A percentile compares a stretch with the other conserved stretches of the same genome.
These are phyloP conservation scores for Epirrhoe tristata DNA, from an alignment of 2,888 invertebrate genomes.

Conservation along the genomic window DNA sequence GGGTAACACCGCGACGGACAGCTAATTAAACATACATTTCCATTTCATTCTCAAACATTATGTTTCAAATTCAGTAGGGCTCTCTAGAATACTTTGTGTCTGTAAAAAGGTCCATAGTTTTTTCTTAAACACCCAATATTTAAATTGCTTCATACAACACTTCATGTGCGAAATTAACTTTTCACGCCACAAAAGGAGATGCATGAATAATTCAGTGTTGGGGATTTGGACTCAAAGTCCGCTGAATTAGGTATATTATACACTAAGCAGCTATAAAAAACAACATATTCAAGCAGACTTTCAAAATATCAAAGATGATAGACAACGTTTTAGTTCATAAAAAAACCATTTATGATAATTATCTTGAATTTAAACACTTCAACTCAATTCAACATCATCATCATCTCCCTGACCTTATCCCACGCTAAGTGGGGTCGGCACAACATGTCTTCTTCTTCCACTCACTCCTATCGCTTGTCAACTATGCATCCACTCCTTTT, in stretches of 20 bases:
- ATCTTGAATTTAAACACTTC: too few species aligned
- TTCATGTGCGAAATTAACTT: conserved; percentile 33
- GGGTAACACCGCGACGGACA: too few species aligned
- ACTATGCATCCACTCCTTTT: too few species aligned
- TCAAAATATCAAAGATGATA: not conserved
- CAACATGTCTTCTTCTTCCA: too few species aligned
- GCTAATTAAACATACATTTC: too few species aligned
- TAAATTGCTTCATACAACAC: conserved; percentile 21
- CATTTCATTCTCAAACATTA: not conserved
- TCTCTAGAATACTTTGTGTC: not conserved
- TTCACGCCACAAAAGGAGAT: conserved; percentile 25
- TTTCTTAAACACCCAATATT: conserved; percentile 2
- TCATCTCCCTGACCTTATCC: too few species aligned
- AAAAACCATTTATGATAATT: too few species aligned
- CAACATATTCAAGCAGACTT: not conserved
- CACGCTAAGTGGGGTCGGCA: too few species aligned
- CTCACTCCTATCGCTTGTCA: too few species aligned
- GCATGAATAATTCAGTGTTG: conserved; percentile 34
- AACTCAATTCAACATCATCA: too few species aligned
- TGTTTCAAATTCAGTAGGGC: not conserved
- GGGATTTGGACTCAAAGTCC: conserved; percentile 10
- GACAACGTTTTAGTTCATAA: too few species aligned
- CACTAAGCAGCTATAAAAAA: not conserved
- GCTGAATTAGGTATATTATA: not conserved
- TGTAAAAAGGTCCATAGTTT: not conserved